A percentile compares a stretch with the other conserved stretches of the same genome.
These are phyloP conservation scores for Drosophila incognita DNA, from an alignment of 2,888 invertebrate genomes.

Conservation along the genomic window DNA sequence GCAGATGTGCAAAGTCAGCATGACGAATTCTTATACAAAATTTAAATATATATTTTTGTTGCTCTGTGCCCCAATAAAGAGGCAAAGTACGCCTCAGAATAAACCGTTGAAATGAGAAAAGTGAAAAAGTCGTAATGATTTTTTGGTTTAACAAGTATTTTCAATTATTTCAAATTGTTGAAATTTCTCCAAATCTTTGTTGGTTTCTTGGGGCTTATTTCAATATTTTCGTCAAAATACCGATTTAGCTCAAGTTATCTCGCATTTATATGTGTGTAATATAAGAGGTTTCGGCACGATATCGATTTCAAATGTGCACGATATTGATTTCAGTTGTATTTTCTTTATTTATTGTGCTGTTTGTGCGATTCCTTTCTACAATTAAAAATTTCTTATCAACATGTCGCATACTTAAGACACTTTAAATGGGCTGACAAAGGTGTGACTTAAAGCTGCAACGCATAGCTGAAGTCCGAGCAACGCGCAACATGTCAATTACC, in stretches of 20 bases:
- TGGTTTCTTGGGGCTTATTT: background rate
- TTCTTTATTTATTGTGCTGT: background rate
- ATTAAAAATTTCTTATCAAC: slow-evolving; percentile 36
- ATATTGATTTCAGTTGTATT: background rate
- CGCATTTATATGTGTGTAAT: background rate
- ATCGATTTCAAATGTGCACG: background rate
- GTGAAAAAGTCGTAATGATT: background rate
- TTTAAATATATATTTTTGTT: background rate
- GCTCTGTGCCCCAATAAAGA: background rate
- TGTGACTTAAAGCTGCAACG: slow-evolving; percentile 18
- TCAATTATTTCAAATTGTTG: background rate
- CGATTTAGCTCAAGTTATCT: background rate
- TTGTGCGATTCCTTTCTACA: background rate
- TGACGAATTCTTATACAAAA: background rate
- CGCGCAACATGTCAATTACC: slow-evolving; percentile 14
- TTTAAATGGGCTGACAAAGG: slow-evolving; percentile 16
- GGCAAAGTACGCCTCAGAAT: background rate
- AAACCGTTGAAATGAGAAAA: background rate
- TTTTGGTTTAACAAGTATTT: background rate
- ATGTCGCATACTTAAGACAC: slow-evolving; percentile 13
- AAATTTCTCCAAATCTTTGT: background rate
- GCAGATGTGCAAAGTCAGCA: background rate
- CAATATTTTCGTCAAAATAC: no score
- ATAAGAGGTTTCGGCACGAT: background rate
- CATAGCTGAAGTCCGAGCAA: slow-evolving; percentile 3